These are phyloP conservation scores for Leptodactylus fuscus DNA, from an alignment of 2,113 vertebrate species.

Conservation along the genomic window DNA sequence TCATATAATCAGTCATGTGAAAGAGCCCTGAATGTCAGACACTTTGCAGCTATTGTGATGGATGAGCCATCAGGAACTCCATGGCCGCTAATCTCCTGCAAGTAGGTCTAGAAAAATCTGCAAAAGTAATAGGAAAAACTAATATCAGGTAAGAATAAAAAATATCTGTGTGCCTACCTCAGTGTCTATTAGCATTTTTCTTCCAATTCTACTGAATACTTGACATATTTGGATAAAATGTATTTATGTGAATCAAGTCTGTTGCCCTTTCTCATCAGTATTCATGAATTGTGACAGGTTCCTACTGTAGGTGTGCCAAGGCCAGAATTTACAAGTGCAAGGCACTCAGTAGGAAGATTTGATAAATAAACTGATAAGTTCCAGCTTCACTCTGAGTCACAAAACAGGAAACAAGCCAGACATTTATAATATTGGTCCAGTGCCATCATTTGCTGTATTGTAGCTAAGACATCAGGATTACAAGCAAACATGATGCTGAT, in stretches of 20 bases:
- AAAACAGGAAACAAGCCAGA: background rate
- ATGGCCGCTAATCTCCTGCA: too few species aligned
- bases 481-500: constrained; percentile 40
- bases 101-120: background rate
- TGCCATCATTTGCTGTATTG: constrained; percentile 34
- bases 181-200: background rate
- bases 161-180: background rate
- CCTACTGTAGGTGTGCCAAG: background rate
- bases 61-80: too few species aligned
- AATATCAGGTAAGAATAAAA: background rate
- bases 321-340: background rate
- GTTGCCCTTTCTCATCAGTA: background rate
- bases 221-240: background rate
- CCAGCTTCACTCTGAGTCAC: constrained; percentile 30
- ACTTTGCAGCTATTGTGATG: too few species aligned
- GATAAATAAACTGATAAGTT: constrained; percentile 1
- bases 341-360: background rate
- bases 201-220: background rate
- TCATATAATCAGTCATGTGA: too few species aligned
- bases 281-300: background rate
- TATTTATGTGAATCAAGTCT: background rate
- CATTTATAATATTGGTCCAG: constrained; percentile 24
- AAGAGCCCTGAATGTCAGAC: too few species aligned
- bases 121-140: background rate
- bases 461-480: constrained; percentile 30